phyloP scores from a whole-genome alignment of 37 sponge, comb jelly and placozoan species.

The Petrosia ficiformis region DNA sequence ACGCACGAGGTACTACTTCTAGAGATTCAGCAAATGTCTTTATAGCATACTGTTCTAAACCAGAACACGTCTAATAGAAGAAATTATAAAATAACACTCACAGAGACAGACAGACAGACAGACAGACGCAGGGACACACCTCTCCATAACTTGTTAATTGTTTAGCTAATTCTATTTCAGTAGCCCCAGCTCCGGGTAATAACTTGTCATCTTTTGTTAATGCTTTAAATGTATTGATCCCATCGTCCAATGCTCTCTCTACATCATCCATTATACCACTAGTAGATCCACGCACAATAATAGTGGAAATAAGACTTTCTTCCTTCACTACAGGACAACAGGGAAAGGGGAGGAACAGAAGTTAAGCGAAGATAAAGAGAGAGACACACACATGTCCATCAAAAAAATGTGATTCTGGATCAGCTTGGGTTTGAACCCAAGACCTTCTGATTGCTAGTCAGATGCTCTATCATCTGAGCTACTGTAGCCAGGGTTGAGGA shows the following conservation, averaged over 20 bases:
- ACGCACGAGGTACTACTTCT: conserved; percentile 77
- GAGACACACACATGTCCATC: neutral
- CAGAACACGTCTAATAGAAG: conserved; percentile 79
- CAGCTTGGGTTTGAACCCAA: too few species aligned
- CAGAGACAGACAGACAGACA: neutral
- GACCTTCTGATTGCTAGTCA: too few species aligned
- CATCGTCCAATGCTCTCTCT: conserved; percentile 93
- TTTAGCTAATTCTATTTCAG: conserved; percentile 95
- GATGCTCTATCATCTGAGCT: too few species aligned
- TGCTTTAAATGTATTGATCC: conserved; percentile 92
- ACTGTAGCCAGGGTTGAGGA: too few species aligned
- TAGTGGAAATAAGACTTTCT: conserved; percentile 78
- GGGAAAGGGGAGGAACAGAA: conserved; percentile 2
- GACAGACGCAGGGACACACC: conserved; percentile 18
- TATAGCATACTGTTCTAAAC: conserved; percentile 96
- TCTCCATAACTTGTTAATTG: conserved; percentile 83
- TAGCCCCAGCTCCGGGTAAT: conserved; percentile 95
- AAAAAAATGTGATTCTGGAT: neutral
- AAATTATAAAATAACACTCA: neutral
- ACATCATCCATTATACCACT: conserved; percentile 95
- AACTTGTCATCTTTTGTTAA: conserved; percentile 83
- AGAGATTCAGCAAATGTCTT: conserved; percentile 90
- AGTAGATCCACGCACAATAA: conserved; percentile 91
- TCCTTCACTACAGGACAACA: conserved; percentile 65
- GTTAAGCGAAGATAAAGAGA: neutral